Conservation (phyloP, 2,113 vertebrate species). For the Daboia siamensis region DNA sequence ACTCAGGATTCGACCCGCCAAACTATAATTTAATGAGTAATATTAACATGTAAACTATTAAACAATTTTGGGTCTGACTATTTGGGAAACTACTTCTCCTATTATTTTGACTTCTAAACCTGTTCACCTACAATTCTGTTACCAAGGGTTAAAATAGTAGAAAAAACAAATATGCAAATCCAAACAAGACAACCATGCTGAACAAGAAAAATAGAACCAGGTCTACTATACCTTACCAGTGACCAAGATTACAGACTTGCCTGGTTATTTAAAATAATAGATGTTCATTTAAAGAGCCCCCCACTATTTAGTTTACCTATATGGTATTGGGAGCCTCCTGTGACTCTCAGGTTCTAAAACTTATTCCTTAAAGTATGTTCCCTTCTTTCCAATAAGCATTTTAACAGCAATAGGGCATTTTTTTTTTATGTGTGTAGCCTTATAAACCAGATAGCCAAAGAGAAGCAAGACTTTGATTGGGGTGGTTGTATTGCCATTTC, state of each 20-base stretch:
- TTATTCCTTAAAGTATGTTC: neutral
- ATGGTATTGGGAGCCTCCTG: neutral
- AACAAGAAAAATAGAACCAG: neutral
- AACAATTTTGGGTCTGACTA: neutral
- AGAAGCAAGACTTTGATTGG: neutral
- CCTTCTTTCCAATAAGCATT: neutral
- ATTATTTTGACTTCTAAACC: neutral
- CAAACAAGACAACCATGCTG: neutral
- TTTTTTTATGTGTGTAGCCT: neutral
- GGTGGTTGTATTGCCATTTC: neutral
- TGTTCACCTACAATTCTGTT: neutral
- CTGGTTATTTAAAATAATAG: neutral
- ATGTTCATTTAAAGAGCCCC: neutral
- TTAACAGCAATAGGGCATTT: neutral
- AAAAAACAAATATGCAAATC: neutral
- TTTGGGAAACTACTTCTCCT: neutral
- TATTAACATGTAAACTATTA: neutral
- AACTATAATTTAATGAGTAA: neutral
- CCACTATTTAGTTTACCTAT: neutral
- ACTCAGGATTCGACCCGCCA: no score
- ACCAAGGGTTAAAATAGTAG: neutral
- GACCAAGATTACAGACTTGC: neutral
- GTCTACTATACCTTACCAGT: neutral
- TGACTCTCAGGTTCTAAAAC: neutral
- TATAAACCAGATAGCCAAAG: neutral